A percentile compares a stretch with the other conserved stretches of the same genome.
These are phyloP conservation scores for Sebastes matsubarae DNA, from an alignment of 2,797 vertebrate species.

Conservation along the genomic window DNA sequence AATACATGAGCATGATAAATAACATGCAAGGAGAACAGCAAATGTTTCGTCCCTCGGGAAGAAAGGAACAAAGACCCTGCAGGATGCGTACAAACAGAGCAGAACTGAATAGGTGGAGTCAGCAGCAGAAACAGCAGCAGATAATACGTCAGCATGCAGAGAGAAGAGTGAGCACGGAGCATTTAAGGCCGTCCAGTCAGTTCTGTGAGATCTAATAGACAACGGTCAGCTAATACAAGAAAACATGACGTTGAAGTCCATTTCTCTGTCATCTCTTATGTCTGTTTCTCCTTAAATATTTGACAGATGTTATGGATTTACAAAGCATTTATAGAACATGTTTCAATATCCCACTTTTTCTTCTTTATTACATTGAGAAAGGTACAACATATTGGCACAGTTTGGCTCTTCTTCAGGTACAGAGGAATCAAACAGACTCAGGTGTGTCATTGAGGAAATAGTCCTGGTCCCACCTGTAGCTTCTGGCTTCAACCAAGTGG, in stretches of 20 bases:
- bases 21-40: neutral
- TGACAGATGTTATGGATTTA: neutral
- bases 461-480: no score
- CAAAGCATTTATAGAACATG: neutral
- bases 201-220: neutral
- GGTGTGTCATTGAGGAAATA: no score
- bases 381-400: neutral
- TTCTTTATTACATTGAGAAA: no score
- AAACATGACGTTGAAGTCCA: neutral
- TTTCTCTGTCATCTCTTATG: no score
- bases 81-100: neutral
- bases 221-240: neutral
- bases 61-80: neutral
- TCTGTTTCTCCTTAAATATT: neutral
- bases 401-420: neutral
- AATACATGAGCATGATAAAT: constrained; percentile 6
- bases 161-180: neutral
- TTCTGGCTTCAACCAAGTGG: no score
- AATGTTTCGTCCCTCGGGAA: neutral
- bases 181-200: neutral
- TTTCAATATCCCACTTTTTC: no score
- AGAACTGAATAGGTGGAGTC: neutral
- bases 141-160: neutral
- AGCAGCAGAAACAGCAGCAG: neutral
- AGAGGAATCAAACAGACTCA: no score